A percentile compares a stretch with the other conserved stretches of the same genome.
phyloP scores from a whole-genome alignment of 2,888 invertebrate species.

The Monoplex corrugatus region DNA sequence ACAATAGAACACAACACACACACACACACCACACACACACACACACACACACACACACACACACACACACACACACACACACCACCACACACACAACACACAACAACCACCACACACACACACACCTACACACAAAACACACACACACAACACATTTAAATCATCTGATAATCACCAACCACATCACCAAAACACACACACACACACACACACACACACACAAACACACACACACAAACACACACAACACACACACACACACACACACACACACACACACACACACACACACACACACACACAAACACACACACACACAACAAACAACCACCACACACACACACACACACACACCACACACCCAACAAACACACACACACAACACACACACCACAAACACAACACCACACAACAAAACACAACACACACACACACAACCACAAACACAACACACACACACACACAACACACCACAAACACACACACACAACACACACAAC shows the following conservation, averaged over 20 bases:
- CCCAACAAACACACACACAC: background rate
- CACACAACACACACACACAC: background rate
- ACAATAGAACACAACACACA: background rate
- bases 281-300: constrained; percentile 13
- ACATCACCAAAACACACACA: too few species aligned
- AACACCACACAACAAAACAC: background rate
- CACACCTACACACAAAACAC: too few species aligned
- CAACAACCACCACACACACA: too few species aligned
- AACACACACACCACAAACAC: background rate
- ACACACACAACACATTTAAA: too few species aligned
- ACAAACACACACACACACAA: background rate
- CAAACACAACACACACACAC: too few species aligned
- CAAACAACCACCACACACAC: background rate
- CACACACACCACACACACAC: background rate
- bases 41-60: background rate
- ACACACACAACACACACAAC: too few species aligned
- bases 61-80: background rate
- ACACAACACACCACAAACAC: too few species aligned
- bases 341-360: background rate
- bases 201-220: too few species aligned
- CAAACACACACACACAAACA: background rate
- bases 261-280: background rate
- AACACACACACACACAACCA: too few species aligned
- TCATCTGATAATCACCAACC: too few species aligned
- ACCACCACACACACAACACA: background rate